Conservation (phyloP, 2,797 vertebrate species). For the Carduelis carduelis region DNA sequence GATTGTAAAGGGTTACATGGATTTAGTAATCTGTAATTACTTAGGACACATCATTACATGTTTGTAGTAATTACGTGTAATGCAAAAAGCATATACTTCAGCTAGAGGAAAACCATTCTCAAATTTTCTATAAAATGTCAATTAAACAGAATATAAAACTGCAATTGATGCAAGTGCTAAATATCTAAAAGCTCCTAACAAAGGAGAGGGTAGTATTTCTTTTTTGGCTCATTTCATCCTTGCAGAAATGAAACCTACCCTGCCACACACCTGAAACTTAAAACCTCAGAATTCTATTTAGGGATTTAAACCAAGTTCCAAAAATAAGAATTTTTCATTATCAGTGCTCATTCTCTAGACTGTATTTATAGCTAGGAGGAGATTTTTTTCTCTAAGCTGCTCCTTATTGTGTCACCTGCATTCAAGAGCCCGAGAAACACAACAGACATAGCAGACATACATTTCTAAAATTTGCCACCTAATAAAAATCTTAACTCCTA, state of each 20-base stretch:
- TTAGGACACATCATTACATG: background rate
- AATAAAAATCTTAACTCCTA: background rate
- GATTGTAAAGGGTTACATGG: background rate
- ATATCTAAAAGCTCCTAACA: background rate
- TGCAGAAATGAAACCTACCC: background rate
- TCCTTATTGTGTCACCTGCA: background rate
- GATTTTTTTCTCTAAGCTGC: background rate
- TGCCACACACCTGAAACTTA: background rate
- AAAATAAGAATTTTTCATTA: constrained; percentile 17
- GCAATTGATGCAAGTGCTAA: background rate
- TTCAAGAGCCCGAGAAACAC: background rate
- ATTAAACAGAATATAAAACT: constrained; percentile 19
- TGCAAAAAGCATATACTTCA: constrained; percentile 2
- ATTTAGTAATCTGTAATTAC: background rate
- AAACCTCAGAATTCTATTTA: constrained; percentile 2
- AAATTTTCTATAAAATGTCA: background rate
- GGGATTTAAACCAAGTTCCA: background rate
- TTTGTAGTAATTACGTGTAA: background rate
- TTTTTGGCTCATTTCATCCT: background rate
- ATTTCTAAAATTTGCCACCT: background rate
- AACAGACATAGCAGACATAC: background rate
- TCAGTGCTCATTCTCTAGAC: background rate
- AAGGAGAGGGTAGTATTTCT: background rate
- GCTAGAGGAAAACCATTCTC: background rate
- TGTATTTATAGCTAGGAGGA: background rate